Evolutionary conservation across 2,888 invertebrate genomes (phyloP).

Genomic region (Pandemis heparana): DNA sequence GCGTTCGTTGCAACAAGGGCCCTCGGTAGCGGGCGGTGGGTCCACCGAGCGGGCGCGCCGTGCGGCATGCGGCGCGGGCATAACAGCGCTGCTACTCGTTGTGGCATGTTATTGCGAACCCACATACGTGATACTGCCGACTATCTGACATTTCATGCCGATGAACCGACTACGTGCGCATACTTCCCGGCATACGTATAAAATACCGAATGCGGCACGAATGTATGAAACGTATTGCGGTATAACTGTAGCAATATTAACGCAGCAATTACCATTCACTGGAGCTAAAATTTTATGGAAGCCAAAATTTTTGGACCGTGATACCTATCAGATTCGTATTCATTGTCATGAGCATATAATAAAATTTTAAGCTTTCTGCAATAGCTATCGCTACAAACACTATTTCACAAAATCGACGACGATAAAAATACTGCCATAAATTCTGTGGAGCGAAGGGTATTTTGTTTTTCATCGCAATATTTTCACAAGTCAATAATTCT

Average conservation of each 20-base stretch:
- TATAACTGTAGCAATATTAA: neutral
- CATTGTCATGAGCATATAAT: neutral
- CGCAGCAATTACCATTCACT: neutral
- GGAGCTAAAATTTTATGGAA: neutral
- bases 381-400: neutral
- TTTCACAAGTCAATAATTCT: conserved; percentile 77
- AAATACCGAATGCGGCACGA: conserved; percentile 60
- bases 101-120: conserved; percentile 85
- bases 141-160: conserved; percentile 84
- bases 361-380: conserved; percentile 1
- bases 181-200: conserved; percentile 68
- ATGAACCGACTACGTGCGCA: conserved; percentile 77
- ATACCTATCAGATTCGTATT: neutral
- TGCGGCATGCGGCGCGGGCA: conserved; percentile 72
- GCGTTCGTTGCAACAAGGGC: conserved; percentile 57
- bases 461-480: conserved; percentile 70
- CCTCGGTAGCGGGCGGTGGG: conserved; percentile 49
- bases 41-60: conserved; percentile 59
- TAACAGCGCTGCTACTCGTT: conserved; percentile 81
- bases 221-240: conserved; percentile 11
- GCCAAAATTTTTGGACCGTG: neutral
- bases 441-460: conserved; percentile 48
- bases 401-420: conserved; percentile 11
- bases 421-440: conserved; percentile 31
- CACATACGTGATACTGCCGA: conserved; percentile 79